Percentiles rank a stretch among this genome's conserved stretches.
phyloP scores from a whole-genome alignment of 2,888 invertebrate species.

The Philereme transversata region DNA sequence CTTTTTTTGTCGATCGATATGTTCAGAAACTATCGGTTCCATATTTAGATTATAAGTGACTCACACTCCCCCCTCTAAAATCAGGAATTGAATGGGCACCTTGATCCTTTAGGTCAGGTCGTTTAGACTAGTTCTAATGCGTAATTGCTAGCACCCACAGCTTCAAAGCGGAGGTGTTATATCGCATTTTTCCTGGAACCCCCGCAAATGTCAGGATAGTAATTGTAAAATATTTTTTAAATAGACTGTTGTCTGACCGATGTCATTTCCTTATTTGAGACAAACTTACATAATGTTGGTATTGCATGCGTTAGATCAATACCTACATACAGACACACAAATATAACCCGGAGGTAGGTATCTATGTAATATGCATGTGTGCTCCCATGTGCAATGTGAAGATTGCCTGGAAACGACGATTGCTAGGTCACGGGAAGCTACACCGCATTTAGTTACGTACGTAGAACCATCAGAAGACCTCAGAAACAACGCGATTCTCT shows the following conservation, averaged over 20 bases:
- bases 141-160: slow-evolving; percentile 60
- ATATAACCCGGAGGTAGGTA: neutral
- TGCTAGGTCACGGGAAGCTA: neutral
- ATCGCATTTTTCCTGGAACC: slow-evolving; percentile 58
- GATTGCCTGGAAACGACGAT: neutral
- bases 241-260: slow-evolving; percentile 29
- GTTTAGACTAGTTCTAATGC: slow-evolving; percentile 59
- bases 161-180: slow-evolving; percentile 64
- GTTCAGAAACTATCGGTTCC: no score
- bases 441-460: neutral
- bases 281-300: neutral
- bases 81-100: slow-evolving; percentile 39
- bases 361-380: neutral
- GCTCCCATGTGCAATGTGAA: neutral
- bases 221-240: slow-evolving; percentile 48
- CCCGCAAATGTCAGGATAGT: slow-evolving; percentile 50
- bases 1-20: no score
- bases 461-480: neutral
- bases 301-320: neutral
- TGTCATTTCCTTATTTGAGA: no score
- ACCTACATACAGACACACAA: neutral
- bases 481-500: no score
- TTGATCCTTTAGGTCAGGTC: slow-evolving; percentile 65
- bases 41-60: no score
- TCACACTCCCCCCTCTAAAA: neutral